Conservation (phyloP, 2,113 vertebrate genomes). For the Neopipo cinnamomea region DNA sequence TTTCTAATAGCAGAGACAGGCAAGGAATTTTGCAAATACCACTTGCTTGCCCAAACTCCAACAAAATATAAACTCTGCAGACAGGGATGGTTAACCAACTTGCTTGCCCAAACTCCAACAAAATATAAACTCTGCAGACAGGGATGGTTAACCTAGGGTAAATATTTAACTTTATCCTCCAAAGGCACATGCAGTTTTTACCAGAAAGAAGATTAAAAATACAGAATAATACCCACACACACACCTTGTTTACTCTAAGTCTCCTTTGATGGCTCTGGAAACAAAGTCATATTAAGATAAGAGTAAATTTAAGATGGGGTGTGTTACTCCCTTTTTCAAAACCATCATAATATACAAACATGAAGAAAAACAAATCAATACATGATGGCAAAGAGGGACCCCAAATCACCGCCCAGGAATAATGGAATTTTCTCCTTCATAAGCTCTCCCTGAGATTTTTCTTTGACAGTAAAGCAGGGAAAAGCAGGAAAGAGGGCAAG, state of each 20-base stretch:
- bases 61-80: conserved; percentile 24
- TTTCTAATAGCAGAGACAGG: not conserved
- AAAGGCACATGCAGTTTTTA: conserved; percentile 21
- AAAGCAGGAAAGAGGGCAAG: not conserved
- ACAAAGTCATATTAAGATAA: not conserved
- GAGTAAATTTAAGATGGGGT: not conserved
- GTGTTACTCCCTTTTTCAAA: not conserved
- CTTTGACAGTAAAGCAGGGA: not conserved
- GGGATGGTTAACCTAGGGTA: conserved; percentile 24
- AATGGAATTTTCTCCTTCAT: not conserved
- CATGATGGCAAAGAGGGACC: not conserved
- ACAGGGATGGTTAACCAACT: conserved; percentile 1
- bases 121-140: conserved; percentile 26
- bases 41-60: conserved; percentile 16
- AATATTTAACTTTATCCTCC: conserved; percentile 58
- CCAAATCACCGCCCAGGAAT: accelerated
- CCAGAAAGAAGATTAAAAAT: not conserved
- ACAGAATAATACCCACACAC: not conserved
- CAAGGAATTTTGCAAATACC: conserved; percentile 1
- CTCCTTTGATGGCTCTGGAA: not conserved
- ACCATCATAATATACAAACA: not conserved
- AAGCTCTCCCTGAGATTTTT: not conserved
- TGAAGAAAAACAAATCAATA: not conserved
- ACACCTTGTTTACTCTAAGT: not conserved
- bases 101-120: conserved; percentile 19